These are phyloP conservation scores for Prenolepis imparis DNA, from an alignment of 2,888 invertebrate species.

Conservation along the genomic window DNA sequence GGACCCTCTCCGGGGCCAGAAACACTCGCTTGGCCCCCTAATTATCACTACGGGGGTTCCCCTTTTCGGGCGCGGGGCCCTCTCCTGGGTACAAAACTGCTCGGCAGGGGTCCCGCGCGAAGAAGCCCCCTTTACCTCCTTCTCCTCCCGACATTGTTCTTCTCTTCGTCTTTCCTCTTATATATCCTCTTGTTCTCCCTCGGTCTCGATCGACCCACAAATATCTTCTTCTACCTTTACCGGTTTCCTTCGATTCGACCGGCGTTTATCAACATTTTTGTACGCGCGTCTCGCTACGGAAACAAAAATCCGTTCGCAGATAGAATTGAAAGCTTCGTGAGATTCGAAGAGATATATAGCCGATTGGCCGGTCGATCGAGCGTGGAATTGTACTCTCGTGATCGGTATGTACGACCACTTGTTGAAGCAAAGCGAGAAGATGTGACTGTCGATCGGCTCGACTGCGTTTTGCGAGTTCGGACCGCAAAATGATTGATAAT, in stretches of 20 bases:
- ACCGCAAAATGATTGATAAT: neutral
- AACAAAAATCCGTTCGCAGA: constrained; percentile 45
- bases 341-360: constrained; percentile 54
- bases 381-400: constrained; percentile 41
- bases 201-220: constrained; percentile 41
- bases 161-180: constrained; percentile 65
- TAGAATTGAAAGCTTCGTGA: constrained; percentile 65
- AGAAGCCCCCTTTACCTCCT: constrained; percentile 75
- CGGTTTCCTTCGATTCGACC: constrained; percentile 53
- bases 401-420: constrained; percentile 61
- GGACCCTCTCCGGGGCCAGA: constrained; percentile 84
- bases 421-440: constrained; percentile 54
- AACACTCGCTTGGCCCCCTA: constrained; percentile 86
- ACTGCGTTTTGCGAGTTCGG: neutral
- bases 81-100: constrained; percentile 85
- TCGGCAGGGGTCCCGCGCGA: constrained; percentile 82
- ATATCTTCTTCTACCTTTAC: constrained; percentile 52
- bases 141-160: constrained; percentile 59
- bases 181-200: constrained; percentile 69
- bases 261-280: constrained; percentile 75
- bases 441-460: neutral
- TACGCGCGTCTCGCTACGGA: constrained; percentile 52
- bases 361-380: constrained; percentile 54
- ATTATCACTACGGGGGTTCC: constrained; percentile 86
- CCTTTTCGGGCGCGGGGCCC: constrained; percentile 82